A percentile compares a stretch with the other conserved stretches of the same genome.
Conservation (phyloP, 2,888 invertebrate species). For the Crematogaster levior region DNA sequence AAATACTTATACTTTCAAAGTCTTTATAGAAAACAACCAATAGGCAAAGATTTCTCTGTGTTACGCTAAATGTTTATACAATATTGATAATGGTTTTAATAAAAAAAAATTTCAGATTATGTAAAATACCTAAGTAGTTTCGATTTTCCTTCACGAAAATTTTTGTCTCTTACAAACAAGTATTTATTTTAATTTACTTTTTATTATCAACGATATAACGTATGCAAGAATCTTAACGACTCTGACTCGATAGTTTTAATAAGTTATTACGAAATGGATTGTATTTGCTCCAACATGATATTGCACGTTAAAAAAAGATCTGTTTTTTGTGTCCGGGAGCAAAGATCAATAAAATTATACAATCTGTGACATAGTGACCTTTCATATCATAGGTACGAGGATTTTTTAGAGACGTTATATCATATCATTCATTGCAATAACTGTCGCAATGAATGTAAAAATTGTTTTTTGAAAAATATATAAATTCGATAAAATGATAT, state of each 20-base stretch:
- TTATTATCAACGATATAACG: not conserved
- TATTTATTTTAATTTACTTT: not conserved
- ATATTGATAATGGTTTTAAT: not conserved
- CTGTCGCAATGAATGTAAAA: too few species aligned
- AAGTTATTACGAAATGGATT: not conserved
- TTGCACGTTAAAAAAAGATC: not conserved
- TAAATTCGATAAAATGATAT: too few species aligned
- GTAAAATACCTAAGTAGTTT: not conserved
- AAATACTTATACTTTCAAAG: not conserved
- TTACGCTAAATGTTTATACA: not conserved
- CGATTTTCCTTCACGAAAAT: not conserved
- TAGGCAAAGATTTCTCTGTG: not conserved
- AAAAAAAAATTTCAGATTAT: not conserved
- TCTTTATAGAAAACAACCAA: not conserved
- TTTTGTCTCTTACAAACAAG: not conserved
- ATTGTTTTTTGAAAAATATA: not conserved
- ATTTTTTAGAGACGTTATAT: not conserved
- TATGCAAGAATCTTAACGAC: not conserved
- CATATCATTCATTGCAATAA: not conserved
- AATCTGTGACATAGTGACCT: not conserved
- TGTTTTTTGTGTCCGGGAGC: conserved; percentile 18
- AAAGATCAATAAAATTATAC: not conserved
- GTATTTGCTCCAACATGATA: not conserved
- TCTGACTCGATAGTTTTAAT: not conserved
- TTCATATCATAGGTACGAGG: not conserved